phyloP scores from a whole-genome alignment of 2,113 vertebrate species.

The Calypte anna region DNA sequence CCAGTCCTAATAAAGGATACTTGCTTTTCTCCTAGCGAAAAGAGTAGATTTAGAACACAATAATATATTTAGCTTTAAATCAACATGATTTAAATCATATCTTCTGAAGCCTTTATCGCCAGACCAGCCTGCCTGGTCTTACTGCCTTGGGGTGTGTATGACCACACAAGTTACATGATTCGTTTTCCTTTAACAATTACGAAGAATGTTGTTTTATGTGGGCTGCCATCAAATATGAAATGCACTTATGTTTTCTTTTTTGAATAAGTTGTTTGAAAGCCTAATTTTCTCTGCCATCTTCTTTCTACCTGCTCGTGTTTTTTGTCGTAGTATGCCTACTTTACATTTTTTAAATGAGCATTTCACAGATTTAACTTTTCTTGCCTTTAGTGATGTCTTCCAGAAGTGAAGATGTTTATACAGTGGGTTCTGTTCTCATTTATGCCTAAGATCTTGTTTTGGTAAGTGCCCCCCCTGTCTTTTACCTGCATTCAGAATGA shows the following conservation, averaged over 20 bases:
- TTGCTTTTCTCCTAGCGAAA: neutral
- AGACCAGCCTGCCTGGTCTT: neutral
- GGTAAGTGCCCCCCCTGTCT: neutral
- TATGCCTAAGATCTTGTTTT: neutral
- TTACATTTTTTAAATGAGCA: neutral
- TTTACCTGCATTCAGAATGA: neutral
- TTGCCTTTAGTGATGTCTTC: neutral
- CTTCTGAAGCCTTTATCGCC: neutral
- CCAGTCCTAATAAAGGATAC: neutral
- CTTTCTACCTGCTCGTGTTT: neutral
- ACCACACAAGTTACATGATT: too few species aligned
- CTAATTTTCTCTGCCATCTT: neutral
- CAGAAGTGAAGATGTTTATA: neutral
- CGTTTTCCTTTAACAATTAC: neutral
- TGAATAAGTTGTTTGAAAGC: neutral
- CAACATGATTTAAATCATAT: neutral
- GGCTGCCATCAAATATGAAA: neutral
- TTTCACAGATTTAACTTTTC: neutral
- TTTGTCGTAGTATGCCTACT: neutral
- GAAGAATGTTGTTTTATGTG: neutral
- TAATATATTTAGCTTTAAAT: neutral
- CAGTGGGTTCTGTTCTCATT: neutral
- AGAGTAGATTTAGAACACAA: neutral
- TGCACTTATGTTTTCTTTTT: accelerated
- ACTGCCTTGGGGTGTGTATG: neutral